These are phyloP conservation scores for Triplophysa siluroides DNA, from an alignment of 2,113 vertebrate genomes.

Conservation along the genomic window DNA sequence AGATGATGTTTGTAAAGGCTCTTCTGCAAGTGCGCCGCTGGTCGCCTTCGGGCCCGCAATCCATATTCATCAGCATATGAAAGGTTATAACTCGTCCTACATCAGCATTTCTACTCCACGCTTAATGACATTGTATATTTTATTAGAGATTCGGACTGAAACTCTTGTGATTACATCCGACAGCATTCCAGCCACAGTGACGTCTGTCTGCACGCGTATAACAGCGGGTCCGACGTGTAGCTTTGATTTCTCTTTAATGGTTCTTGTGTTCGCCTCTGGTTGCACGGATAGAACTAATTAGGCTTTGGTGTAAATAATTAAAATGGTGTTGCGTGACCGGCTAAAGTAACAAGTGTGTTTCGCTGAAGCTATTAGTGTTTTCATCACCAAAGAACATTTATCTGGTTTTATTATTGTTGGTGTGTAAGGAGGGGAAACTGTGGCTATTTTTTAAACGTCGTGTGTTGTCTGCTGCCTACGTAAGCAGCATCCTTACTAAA, in stretches of 20 bases:
- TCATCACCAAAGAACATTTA: slow-evolving; percentile 71
- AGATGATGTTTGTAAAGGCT: slow-evolving; percentile 12
- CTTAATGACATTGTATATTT: slow-evolving; percentile 19
- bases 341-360: slow-evolving; percentile 69
- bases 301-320: slow-evolving; percentile 73
- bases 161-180: slow-evolving; percentile 52
- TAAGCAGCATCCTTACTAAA: not conserved
- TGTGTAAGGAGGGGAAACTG: slow-evolving; percentile 57
- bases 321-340: slow-evolving; percentile 69
- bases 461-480: not conserved
- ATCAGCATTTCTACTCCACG: slow-evolving; percentile 9
- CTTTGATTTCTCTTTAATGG: slow-evolving; percentile 76
- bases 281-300: slow-evolving; percentile 77
- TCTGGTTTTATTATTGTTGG: slow-evolving; percentile 25
- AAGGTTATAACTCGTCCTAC: slow-evolving; percentile 31
- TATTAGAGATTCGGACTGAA: slow-evolving; percentile 1
- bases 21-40: not conserved
- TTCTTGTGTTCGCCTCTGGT: slow-evolving; percentile 72
- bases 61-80: slow-evolving; percentile 38
- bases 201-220: slow-evolving; percentile 49
- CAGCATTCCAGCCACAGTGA: not conserved
- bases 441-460: slow-evolving; percentile 55
- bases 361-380: slow-evolving; percentile 71
- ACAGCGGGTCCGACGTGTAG: slow-evolving; percentile 40
- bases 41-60: not conserved